A percentile compares a stretch with the other conserved stretches of the same genome.
phyloP scores from a whole-genome alignment of 2,888 invertebrate species.

The Mesorhabditis belari region DNA sequence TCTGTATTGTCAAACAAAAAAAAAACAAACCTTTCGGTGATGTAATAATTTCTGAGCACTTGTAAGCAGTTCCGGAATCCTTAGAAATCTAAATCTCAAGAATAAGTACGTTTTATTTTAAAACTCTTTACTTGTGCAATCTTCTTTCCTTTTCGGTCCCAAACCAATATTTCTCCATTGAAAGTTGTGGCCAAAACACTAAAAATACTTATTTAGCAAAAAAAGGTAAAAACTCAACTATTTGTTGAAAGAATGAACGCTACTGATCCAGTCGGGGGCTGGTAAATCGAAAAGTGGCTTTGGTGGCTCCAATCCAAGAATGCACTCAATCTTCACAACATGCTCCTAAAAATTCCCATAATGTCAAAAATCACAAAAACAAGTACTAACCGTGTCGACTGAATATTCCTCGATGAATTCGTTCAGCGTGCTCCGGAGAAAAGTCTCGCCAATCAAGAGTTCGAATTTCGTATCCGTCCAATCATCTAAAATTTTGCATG shows the following conservation, averaged over 20 bases:
- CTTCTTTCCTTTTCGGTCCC: constrained; percentile 28
- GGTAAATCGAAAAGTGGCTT: constrained; percentile 82
- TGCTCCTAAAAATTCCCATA: constrained; percentile 63
- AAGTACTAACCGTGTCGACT: constrained; percentile 22
- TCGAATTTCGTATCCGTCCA: constrained; percentile 44
- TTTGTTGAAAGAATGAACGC: constrained; percentile 59
- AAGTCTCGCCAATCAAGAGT: constrained; percentile 42
- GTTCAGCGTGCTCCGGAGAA: constrained; percentile 35
- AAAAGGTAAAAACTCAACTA: constrained; percentile 22
- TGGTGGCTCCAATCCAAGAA: constrained; percentile 82
- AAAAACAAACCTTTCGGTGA: constrained; percentile 10
- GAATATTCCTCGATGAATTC: constrained; percentile 44
- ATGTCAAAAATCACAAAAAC: neutral
- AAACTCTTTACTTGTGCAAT: neutral
- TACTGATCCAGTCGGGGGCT: constrained; percentile 97
- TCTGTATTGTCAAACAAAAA: neutral
- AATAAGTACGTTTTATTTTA: constrained; percentile 3
- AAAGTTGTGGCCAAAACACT: constrained; percentile 47
- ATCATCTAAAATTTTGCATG: constrained; percentile 34
- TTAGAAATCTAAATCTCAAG: constrained; percentile 6
- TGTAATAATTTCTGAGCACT: constrained; percentile 21
- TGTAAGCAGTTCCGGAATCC: constrained; percentile 9
- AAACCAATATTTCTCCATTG: constrained; percentile 41
- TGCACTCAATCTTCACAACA: constrained; percentile 81
- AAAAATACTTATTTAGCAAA: constrained; percentile 7